phyloP scores from a whole-genome alignment of 2,113 vertebrate genomes.

The Tachysurus fulvidraco region DNA sequence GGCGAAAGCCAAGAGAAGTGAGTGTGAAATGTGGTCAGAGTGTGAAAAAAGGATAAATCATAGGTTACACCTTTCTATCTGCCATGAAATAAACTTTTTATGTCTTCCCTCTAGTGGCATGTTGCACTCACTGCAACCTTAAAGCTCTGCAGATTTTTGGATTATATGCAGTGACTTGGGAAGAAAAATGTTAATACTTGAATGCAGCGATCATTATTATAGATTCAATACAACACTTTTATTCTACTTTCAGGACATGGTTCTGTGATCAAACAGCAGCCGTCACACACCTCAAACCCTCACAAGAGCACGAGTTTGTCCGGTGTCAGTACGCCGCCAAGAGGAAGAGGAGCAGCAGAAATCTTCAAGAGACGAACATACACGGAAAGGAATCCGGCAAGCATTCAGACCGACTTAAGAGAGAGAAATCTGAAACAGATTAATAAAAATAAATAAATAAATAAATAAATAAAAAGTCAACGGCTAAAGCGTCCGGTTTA shows the following conservation, averaged over 20 bases:
- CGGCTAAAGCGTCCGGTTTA: neutral
- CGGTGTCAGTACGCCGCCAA: conserved; percentile 64
- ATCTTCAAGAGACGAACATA: neutral
- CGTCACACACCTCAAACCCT: conserved; percentile 69
- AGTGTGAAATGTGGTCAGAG: conserved; percentile 60
- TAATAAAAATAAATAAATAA: too few species aligned
- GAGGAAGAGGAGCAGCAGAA: conserved; percentile 37
- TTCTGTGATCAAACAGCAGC: conserved; percentile 75
- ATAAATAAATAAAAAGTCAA: neutral
- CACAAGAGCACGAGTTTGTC: conserved; percentile 77
- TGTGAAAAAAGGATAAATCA: neutral
- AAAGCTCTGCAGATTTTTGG: neutral
- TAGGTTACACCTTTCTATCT: neutral
- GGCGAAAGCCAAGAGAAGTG: conserved; percentile 84
- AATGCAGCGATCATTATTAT: neutral
- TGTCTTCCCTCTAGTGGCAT: conserved; percentile 30
- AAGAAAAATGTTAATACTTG: neutral
- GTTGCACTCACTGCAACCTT: neutral
- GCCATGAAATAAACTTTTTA: neutral
- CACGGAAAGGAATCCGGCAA: neutral
- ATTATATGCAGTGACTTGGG: neutral
- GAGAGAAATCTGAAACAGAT: neutral
- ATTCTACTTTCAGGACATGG: conserved; percentile 65
- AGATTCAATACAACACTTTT: neutral
- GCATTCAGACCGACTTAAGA: neutral